Base-by-base conservation (phyloP, 92 coral and sea anemone genomes). In the Actinernus sp. region DNA sequence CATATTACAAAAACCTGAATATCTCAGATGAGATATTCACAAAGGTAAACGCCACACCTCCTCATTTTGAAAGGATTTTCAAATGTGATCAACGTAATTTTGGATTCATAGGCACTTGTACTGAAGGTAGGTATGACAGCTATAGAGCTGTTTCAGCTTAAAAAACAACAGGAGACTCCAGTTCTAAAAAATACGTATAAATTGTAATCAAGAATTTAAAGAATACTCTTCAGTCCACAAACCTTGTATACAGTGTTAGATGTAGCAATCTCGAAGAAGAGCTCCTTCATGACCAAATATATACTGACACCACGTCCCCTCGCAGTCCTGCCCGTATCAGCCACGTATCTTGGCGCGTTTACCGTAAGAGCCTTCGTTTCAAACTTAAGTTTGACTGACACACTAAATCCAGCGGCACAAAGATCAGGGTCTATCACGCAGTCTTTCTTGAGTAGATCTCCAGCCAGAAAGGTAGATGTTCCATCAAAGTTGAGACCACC, bases 401-500 rank as follows among this genome's bases (percentile, higher is more conserved):
- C 36, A 19, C 89, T 70, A 18, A 90, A 86, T 2, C 92, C 92
- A 12, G 57, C 81, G 6, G 55, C 34, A 29, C 96, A 89, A 39
- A 54, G 33, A 29, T 81, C 86, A 33, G 97, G 97, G 34, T 90
- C 65, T 5, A 71, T 28, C 26, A 85, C 46, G 28, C 97, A 90
- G 25, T 83, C 81, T n/a, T 66, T 55, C 41, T 12, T 12, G 4
- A 73, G 82, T 22, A 90, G 63, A 46, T 60, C 17, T 0, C 83
- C 86, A 22, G 31, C 56, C 19, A 85, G 79, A 47, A 38, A 86
- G 4, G 86, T 46, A 27, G 87, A 41, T 11, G 73, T 40, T 17
- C 97, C 97, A 66, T 90, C 97, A 27, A 90, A 86, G 25, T 55
- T 39, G 9, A 82, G 38, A 25, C 97, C 97, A 20, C 97, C 97